Conservation (phyloP, 2,888 invertebrate genomes). For the Lasioglossum pauxillum region DNA sequence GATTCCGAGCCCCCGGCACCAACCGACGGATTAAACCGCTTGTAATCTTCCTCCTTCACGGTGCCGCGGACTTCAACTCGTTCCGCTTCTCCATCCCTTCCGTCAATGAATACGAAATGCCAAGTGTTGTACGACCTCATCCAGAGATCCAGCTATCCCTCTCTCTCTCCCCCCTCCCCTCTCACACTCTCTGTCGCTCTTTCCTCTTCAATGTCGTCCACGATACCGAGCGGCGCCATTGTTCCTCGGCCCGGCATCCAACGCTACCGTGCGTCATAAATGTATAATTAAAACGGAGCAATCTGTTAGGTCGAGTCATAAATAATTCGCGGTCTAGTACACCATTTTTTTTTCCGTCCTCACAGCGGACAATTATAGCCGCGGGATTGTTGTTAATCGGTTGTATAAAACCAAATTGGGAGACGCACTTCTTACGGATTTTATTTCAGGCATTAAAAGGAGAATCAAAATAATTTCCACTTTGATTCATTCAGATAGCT, state of each 20-base stretch:
- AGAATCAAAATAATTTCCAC: neutral
- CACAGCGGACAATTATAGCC: neutral
- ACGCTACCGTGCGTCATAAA: constrained; percentile 16
- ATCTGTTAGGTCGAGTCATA: constrained; percentile 7
- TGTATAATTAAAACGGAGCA: constrained; percentile 26
- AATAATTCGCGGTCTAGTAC: neutral
- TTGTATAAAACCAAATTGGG: neutral
- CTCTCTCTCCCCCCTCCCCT: too few species aligned
- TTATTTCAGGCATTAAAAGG: neutral
- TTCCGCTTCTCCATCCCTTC: constrained; percentile 51
- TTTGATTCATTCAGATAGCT: neutral
- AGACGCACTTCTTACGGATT: too few species aligned
- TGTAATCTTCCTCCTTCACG: constrained; percentile 70
- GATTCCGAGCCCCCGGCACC: constrained; percentile 48
- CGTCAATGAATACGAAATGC: constrained; percentile 75
- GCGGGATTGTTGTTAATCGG: too few species aligned
- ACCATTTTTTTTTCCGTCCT: neutral
- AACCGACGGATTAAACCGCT: constrained; percentile 73
- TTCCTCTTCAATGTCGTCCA: constrained; percentile 26
- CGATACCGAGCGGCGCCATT: constrained; percentile 44
- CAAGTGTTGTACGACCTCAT: constrained; percentile 48
- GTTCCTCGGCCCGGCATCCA: constrained; percentile 27
- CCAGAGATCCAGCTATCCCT: neutral
- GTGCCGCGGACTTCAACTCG: constrained; percentile 43
- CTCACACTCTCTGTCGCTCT: neutral